These are phyloP conservation scores for Chamaedrilus cognettii DNA, from an alignment of 2,888 invertebrate species.

Conservation along the genomic window DNA sequence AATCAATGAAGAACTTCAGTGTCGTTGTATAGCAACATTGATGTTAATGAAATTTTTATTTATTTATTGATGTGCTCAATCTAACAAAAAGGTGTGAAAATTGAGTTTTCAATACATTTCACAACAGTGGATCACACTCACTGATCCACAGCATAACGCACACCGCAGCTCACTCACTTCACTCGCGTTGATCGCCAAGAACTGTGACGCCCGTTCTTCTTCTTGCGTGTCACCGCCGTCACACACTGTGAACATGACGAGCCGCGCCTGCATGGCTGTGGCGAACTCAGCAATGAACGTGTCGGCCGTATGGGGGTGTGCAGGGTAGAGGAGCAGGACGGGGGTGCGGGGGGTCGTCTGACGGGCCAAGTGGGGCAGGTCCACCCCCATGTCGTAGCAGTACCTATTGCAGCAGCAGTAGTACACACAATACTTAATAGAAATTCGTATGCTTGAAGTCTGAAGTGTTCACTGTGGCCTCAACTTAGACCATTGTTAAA, in stretches of 20 bases:
- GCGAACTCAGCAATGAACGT: slow-evolving; percentile 52
- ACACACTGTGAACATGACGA: slow-evolving; percentile 38
- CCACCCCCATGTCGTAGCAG: slow-evolving; percentile 48
- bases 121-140: no score
- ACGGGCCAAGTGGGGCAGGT: slow-evolving; percentile 45
- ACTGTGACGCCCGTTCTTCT: slow-evolving; percentile 26
- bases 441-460: no score
- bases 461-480: no score
- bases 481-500: no score
- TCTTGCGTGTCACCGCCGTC: slow-evolving; percentile 46
- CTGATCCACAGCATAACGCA: not conserved
- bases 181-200: not conserved
- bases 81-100: no score
- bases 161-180: not conserved
- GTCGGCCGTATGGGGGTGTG: slow-evolving; percentile 48
- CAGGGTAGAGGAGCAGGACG: slow-evolving; percentile 50
- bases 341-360: slow-evolving; percentile 50
- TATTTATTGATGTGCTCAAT: no score
- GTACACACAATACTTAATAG: no score
- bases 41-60: no score
- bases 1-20: no score
- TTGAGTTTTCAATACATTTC: no score
- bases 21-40: no score
- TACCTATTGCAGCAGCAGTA: slow-evolving; percentile 41
- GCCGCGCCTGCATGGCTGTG: slow-evolving; percentile 45